A percentile compares a stretch with the other conserved stretches of the same genome.
These are phyloP conservation scores for Eudasyphora cyanicolor DNA, from an alignment of 2,888 invertebrate genomes.

Conservation along the genomic window DNA sequence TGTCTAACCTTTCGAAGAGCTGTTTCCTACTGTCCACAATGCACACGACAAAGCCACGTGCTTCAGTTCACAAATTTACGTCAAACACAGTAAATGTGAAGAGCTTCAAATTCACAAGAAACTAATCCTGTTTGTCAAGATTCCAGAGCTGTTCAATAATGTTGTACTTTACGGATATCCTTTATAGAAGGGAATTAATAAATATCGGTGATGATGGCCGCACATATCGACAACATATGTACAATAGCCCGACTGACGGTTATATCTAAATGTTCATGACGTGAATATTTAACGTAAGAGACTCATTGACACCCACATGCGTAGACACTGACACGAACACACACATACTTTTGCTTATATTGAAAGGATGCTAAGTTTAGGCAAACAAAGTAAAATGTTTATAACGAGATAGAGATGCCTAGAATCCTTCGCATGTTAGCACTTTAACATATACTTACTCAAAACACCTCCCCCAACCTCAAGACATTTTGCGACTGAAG, in stretches of 20 bases:
- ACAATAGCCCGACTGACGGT: background rate
- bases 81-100: no score
- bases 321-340: background rate
- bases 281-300: background rate
- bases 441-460: background rate
- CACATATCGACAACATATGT: background rate
- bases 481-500: background rate
- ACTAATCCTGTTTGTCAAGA: no score
- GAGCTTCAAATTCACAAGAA: no score
- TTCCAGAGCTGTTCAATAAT: no score
- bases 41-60: no score
- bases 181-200: background rate
- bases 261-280: background rate
- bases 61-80: no score
- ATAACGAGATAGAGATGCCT: background rate
- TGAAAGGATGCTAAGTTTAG: background rate
- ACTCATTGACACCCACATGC: background rate
- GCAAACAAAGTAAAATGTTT: background rate
- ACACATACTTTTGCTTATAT: no score
- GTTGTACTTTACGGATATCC: background rate
- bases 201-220: background rate
- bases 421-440: conserved; percentile 1
- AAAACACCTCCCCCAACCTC: background rate
- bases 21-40: no score
- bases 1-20: no score